phyloP scores from a whole-genome alignment of 1,140 invertebrate genomes.

The Scylla paramamosain region DNA sequence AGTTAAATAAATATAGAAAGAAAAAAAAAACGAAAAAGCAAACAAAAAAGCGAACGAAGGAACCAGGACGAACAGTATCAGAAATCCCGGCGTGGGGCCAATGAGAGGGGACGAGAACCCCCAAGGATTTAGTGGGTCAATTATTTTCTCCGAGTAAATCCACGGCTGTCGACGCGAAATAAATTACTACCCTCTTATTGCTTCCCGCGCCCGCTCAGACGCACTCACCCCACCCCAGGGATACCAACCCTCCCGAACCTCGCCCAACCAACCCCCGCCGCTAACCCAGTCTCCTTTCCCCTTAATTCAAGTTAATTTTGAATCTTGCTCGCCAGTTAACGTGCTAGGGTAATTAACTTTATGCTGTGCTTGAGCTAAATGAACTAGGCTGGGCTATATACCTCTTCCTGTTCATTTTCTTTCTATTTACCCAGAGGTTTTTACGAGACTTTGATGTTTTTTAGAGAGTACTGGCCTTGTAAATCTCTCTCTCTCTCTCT shows the following conservation, averaged over 20 bases:
- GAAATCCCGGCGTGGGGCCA: neutral
- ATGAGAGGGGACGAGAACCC: slow-evolving; percentile 56
- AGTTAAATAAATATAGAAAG: too few species aligned
- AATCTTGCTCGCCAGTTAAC: slow-evolving; percentile 6
- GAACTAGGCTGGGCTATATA: neutral
- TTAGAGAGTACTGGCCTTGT: neutral
- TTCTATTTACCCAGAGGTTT: neutral
- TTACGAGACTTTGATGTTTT: neutral
- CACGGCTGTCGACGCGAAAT: slow-evolving; percentile 62
- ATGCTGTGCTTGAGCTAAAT: neutral
- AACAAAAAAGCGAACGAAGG: neutral
- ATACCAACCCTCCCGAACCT: neutral
- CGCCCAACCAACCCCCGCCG: neutral
- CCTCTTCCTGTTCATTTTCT: neutral
- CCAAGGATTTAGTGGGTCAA: slow-evolving; percentile 67
- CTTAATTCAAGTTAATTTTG: slow-evolving; percentile 21
- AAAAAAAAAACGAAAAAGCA: neutral
- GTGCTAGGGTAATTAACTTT: neutral
- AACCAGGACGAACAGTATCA: neutral
- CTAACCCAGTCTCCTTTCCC: neutral
- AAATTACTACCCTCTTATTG: slow-evolving; percentile 64
- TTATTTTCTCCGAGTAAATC: slow-evolving; percentile 70
- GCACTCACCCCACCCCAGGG: neutral
- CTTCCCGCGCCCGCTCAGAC: neutral
- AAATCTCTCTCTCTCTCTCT: neutral